These are phyloP conservation scores for Chrosomus eos DNA, from an alignment of 2,797 vertebrate genomes.

Conservation along the genomic window DNA sequence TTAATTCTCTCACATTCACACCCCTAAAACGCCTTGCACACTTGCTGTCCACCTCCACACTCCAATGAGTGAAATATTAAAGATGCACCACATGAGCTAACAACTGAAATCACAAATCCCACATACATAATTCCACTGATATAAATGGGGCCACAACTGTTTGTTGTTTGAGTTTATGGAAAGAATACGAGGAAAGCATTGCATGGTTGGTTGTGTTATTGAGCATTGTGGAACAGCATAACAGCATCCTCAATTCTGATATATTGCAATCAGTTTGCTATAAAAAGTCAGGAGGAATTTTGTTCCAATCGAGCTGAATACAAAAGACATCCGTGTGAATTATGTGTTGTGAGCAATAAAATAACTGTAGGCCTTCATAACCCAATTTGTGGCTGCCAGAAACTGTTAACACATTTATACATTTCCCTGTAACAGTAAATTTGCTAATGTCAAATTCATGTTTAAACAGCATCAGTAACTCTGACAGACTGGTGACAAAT, in stretches of 20 bases:
- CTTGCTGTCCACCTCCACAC: slow-evolving; percentile 21
- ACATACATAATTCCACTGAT: slow-evolving; percentile 17
- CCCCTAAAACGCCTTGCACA: slow-evolving; percentile 4
- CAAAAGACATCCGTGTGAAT: slow-evolving; percentile 65
- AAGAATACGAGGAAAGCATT: slow-evolving; percentile 60
- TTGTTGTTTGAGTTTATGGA: not conserved
- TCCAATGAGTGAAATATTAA: slow-evolving; percentile 6
- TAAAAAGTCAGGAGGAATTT: slow-evolving; percentile 66
- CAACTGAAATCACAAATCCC: slow-evolving; percentile 14
- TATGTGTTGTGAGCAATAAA: slow-evolving; percentile 63
- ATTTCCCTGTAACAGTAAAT: slow-evolving; percentile 72
- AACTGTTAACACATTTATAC: slow-evolving; percentile 67
- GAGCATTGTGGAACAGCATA: slow-evolving; percentile 60
- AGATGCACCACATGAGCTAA: slow-evolving; percentile 29
- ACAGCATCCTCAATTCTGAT: slow-evolving; percentile 57
- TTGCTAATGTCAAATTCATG: slow-evolving; percentile 59
- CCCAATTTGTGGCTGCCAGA: slow-evolving; percentile 63
- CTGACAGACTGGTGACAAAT: slow-evolving; percentile 34
- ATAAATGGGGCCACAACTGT: not conserved
- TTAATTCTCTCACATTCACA: slow-evolving; percentile 27
- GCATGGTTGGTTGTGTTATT: slow-evolving; percentile 61
- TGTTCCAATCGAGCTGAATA: slow-evolving; percentile 63
- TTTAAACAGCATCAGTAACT: slow-evolving; percentile 67
- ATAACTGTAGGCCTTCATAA: slow-evolving; percentile 68
- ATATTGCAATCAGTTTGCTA: slow-evolving; percentile 69